A percentile compares a stretch with the other conserved stretches of the same genome.
Evolutionary conservation across 1,140 invertebrate species (phyloP).

Genomic region (Drosophila trapezifrons): DNA sequence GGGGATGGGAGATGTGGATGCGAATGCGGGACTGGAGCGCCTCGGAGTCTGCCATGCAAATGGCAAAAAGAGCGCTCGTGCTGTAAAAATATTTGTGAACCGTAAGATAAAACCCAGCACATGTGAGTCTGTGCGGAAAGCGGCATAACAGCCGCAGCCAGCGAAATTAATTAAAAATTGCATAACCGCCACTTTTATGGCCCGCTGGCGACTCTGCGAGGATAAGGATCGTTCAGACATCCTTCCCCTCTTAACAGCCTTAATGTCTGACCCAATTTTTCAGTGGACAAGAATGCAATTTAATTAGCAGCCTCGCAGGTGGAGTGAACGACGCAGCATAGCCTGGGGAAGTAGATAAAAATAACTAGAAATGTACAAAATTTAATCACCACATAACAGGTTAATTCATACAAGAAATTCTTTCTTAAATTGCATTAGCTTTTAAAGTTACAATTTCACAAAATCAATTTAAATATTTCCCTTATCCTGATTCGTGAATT

Average conservation of each 20-base stretch:
- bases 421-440: neutral
- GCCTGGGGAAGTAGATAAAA: neutral
- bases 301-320: slow-evolving; percentile 28
- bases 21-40: slow-evolving; percentile 13
- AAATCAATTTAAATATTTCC: neutral
- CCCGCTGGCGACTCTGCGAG: slow-evolving; percentile 9
- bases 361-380: neutral
- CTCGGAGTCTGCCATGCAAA: slow-evolving; percentile 50
- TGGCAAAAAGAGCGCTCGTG: slow-evolving; percentile 27
- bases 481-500: neutral
- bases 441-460: too few species aligned
- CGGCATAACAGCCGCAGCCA: slow-evolving; percentile 24
- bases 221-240: neutral
- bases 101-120: slow-evolving; percentile 29
- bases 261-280: slow-evolving; percentile 40
- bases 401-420: too few species aligned
- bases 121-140: slow-evolving; percentile 20
- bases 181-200: slow-evolving; percentile 50
- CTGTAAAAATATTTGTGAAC: slow-evolving; percentile 18
- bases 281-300: slow-evolving; percentile 25
- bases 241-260: slow-evolving; percentile 15
- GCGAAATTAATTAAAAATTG: slow-evolving; percentile 76
- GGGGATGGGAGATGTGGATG: too few species aligned
- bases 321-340: neutral
- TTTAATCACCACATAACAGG: neutral